Conservation (phyloP, 2,888 invertebrate genomes). For the Oasisia sp. region DNA sequence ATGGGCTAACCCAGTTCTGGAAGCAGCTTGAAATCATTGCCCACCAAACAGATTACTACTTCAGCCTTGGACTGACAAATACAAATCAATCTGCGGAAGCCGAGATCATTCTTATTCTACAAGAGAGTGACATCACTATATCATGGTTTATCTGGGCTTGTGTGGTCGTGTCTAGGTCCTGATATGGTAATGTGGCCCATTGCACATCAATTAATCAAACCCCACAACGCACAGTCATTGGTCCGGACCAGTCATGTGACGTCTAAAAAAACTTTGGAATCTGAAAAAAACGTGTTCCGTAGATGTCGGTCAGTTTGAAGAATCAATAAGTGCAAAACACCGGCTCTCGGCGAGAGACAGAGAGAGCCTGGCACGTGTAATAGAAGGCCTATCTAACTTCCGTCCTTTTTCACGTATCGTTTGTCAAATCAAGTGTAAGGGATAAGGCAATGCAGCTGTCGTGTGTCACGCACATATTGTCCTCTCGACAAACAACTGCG, state of each 20-base stretch:
- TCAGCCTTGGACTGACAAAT: not conserved
- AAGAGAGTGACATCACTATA: not conserved
- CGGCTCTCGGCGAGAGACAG: not conserved
- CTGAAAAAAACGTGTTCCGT: not conserved
- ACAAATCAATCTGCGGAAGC: not conserved
- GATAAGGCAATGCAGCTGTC: not conserved
- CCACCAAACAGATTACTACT: conserved; percentile 47
- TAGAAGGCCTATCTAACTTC: not conserved
- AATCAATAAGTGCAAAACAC: not conserved
- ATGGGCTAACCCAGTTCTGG: too few relatives aligned
- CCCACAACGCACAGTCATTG: not conserved
- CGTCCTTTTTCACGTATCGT: not conserved
- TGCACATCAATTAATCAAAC: not conserved
- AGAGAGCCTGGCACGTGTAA: not conserved
- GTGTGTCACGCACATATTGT: not conserved
- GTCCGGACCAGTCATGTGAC: not conserved
- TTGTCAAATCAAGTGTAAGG: not conserved
- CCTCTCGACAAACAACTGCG: not conserved
- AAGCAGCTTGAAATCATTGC: not conserved
- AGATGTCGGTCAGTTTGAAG: not conserved
- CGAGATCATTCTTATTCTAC: not conserved
- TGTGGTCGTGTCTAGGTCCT: not conserved
- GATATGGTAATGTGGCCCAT: not conserved
- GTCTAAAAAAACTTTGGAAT: not conserved
- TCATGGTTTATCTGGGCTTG: not conserved